Percentiles rank a stretch among this genome's conserved stretches.
Evolutionary conservation across 2,113 vertebrate genomes (phyloP).

Genomic region (Lepus timidus): DNA sequence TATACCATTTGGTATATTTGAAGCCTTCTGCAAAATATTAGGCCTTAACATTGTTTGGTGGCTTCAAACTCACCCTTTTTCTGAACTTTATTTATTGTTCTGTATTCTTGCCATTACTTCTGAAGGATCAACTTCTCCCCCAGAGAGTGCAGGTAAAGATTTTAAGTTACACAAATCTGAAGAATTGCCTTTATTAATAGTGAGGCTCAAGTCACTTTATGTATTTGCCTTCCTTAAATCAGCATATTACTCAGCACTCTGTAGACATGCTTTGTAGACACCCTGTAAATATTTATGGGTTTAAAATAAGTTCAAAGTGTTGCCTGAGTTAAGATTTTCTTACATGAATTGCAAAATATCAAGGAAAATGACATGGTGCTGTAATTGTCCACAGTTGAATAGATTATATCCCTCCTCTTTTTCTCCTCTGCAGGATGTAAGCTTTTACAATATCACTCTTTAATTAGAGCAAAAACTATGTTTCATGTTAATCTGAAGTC

Average conservation of each 20-base stretch:
- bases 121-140: constrained; percentile 42
- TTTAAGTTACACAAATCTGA: constrained; percentile 22
- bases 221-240: neutral
- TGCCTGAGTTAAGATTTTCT: constrained; percentile 74
- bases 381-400: constrained; percentile 78
- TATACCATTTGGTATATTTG: neutral
- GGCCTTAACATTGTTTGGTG: neutral
- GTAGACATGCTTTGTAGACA: neutral
- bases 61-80: constrained; percentile 14
- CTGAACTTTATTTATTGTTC: constrained; percentile 56
- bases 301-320: constrained; percentile 67
- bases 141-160: neutral
- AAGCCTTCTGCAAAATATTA: constrained; percentile 16
- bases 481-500: constrained; percentile 73
- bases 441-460: constrained; percentile 80
- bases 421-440: constrained; percentile 74
- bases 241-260: neutral
- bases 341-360: constrained; percentile 75
- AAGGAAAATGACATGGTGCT: constrained; percentile 80
- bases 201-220: constrained; percentile 27
- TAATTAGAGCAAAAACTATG: constrained; percentile 73
- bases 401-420: constrained; percentile 76
- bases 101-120: constrained; percentile 51
- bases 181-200: neutral
- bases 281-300: constrained; percentile 49